A percentile compares a stretch with the other conserved stretches of the same genome.
phyloP scores from a whole-genome alignment of 2,888 invertebrate genomes.

The Dicyrtoma fusca region DNA sequence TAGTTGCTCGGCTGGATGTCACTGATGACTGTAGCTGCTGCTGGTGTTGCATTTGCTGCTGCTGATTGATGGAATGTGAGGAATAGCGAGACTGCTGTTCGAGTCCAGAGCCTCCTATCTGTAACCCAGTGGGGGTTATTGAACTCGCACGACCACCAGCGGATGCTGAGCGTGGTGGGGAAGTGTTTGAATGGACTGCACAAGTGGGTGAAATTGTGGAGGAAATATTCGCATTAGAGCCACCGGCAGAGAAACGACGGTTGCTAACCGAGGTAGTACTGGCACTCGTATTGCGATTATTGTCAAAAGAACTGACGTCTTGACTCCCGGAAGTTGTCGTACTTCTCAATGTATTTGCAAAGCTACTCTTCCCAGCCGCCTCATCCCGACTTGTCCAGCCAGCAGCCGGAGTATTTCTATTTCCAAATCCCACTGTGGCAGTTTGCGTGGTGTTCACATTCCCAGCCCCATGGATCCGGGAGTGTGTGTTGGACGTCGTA shows the following conservation, averaged over 20 bases:
- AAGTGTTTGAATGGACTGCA: conserved; percentile 12
- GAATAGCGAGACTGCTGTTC: conserved; percentile 31
- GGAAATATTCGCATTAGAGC: conserved; percentile 18
- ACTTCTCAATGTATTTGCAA: conserved; percentile 46
- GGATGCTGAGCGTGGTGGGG: background rate
- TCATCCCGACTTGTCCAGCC: conserved; percentile 48
- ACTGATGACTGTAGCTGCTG: conserved; percentile 45
- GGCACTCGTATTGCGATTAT: background rate
- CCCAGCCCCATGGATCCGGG: conserved; percentile 34
- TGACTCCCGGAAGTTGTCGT: background rate
- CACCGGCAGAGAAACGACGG: conserved; percentile 20
- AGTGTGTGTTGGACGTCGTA: conserved; percentile 35
- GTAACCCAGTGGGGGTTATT: background rate
- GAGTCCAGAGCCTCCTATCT: no score
- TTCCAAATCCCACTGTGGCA: conserved; percentile 8
- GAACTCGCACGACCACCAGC: background rate
- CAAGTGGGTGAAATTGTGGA: conserved; percentile 12
- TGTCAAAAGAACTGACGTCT: no score
- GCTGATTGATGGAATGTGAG: background rate
- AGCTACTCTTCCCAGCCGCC: conserved; percentile 46
- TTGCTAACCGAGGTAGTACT: no score
- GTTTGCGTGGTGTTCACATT: conserved; percentile 1
- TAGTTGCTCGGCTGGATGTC: conserved; percentile 64
- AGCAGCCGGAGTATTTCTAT: conserved; percentile 13
- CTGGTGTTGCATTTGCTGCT: conserved; percentile 39